Percentiles rank a stretch among this genome's conserved stretches.
phyloP scores from a whole-genome alignment of 2,113 vertebrate species.

The Pyrgilauda ruficollis region DNA sequence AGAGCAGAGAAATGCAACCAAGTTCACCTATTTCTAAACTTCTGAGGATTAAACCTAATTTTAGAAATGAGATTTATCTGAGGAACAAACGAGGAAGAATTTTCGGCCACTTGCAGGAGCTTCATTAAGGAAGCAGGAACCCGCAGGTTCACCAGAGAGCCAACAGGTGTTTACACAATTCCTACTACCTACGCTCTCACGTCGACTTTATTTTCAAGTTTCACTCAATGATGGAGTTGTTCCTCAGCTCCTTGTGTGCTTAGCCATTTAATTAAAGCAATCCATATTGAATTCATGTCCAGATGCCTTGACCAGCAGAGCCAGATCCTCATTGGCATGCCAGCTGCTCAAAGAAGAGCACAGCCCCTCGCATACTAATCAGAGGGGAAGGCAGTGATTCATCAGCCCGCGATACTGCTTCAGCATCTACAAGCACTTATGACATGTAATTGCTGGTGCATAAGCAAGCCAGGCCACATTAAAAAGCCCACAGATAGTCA shows the following conservation, averaged over 20 bases:
- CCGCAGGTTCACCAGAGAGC: constrained; percentile 2
- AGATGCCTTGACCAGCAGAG: constrained; percentile 82
- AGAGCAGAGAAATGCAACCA: not conserved
- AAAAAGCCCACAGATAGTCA: constrained; percentile 86
- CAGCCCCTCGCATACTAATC: constrained; percentile 80
- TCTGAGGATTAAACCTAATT: not conserved
- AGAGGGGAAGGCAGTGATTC: constrained; percentile 79
- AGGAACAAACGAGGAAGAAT: not conserved
- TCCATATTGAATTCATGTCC: constrained; percentile 85
- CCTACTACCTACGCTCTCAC: constrained; percentile 23
- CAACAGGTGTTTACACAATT: constrained; percentile 57
- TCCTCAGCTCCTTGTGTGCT: constrained; percentile 78
- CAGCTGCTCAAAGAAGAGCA: constrained; percentile 80
- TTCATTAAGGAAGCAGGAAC: not conserved
- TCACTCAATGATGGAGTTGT: constrained; percentile 81
- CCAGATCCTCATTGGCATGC: constrained; percentile 83
- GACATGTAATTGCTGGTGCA: constrained; percentile 86
- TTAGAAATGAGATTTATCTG: not conserved
- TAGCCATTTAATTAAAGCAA: constrained; percentile 85
- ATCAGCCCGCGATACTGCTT: constrained; percentile 77
- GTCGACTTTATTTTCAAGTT: constrained; percentile 77
- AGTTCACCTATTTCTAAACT: constrained; percentile 7
- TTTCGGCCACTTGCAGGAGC: constrained; percentile 11
- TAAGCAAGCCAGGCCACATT: constrained; percentile 86
- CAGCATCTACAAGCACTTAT: constrained; percentile 86